These are phyloP conservation scores for Drosophila robusta DNA, from an alignment of 2,888 invertebrate species.

Conservation along the genomic window DNA sequence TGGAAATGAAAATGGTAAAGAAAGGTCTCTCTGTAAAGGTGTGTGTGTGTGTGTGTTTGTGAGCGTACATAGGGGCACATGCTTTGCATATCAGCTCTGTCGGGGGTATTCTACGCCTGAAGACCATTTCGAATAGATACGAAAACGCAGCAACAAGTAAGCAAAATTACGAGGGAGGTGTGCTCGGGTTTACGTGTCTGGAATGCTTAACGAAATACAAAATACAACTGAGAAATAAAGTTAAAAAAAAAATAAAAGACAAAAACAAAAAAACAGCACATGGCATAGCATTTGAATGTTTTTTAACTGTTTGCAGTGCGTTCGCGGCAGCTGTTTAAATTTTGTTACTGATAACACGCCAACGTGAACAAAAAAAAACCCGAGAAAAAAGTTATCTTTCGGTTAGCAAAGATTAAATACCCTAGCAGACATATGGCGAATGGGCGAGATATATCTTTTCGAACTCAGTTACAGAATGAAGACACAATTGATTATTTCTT, in stretches of 20 bases:
- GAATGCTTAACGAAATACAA: constrained; percentile 42
- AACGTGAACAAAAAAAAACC: constrained; percentile 9
- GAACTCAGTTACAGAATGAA: neutral
- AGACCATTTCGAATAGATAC: constrained; percentile 35
- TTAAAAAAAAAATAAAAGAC: constrained; percentile 1
- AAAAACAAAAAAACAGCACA: constrained; percentile 21
- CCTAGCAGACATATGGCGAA: neutral
- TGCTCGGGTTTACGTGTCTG: constrained; percentile 70
- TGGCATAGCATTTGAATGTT: constrained; percentile 55
- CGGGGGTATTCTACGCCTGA: constrained; percentile 3
- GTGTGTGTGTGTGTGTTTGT: constrained; percentile 6
- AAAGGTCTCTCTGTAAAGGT: constrained; percentile 9
- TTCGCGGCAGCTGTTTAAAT: constrained; percentile 74
- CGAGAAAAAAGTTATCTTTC: neutral
- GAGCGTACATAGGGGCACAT: constrained; percentile 38
- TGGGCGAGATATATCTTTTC: neutral
- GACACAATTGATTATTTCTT: neutral
- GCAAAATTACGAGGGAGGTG: constrained; percentile 52
- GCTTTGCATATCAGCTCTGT: constrained; percentile 34
- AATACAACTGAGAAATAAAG: constrained; percentile 22
- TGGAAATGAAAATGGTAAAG: constrained; percentile 32
- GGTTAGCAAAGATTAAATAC: constrained; percentile 2
- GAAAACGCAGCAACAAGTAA: constrained; percentile 61
- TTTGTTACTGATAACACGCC: constrained; percentile 63
- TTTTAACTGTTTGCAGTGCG: constrained; percentile 50